Base-by-base conservation (phyloP, 2,888 invertebrate genomes). In the Steinernema hermaphroditum region DNA sequence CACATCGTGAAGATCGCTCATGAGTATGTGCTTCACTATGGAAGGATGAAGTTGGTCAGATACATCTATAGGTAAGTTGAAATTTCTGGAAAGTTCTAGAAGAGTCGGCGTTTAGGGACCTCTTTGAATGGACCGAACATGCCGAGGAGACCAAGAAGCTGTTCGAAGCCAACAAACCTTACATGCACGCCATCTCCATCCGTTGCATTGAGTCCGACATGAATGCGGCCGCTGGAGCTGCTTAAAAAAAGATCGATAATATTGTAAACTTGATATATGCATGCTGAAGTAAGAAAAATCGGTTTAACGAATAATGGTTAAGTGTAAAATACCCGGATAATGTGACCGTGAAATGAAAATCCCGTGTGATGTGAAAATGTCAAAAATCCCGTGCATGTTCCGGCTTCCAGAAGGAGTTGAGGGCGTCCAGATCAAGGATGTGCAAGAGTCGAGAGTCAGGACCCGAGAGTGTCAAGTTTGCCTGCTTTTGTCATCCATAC, bases 41-140 rank as follows among this genome's bases (percentile, higher is more conserved):
- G 71, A 16, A 50, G 71, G 2, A 27, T 71, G 50, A 71, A 71
- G 50, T 54, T 49, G 16, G 19, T 29, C 44, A 24, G 71, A 34
- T 34, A 49, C 71, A 29, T 71, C 37, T 71, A 50, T 34, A 71
- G 34, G 71, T 70, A 46, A n/a, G 46, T n/a, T 4, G n/a, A 46
- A 41, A 9, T 41, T 41, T 14, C 9, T 43, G 14, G 43, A 43
- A n/a, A 14, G 9, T 43, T 43, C 14, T 8, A 43, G 8, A 43
- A 14, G 43, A 9, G 14, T 12, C 12, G 37, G 2, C 2, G 22
- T 50, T 50, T 22, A 50, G 50, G 24, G 62, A 62, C 34, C 32
- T 62, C 32, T 62, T 62, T 16, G 29, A 32, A 12, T 62, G 62
- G 62, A 1, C 62, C 1, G 32, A 62, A 32, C 62, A 62, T 22